phyloP scores from a whole-genome alignment of 2,888 invertebrate genomes.

The Aproaerema taeniolella region DNA sequence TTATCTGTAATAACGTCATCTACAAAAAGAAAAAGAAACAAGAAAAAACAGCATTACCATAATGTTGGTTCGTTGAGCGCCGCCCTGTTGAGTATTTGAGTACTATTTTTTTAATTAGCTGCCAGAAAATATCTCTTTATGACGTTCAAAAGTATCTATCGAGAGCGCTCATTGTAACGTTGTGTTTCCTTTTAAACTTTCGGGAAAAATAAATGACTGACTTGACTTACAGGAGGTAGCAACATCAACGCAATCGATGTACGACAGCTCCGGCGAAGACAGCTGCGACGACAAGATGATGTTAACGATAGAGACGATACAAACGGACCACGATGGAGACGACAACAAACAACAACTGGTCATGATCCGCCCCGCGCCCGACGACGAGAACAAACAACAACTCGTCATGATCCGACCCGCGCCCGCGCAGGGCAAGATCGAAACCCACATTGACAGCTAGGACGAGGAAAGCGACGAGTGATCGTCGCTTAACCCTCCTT shows the following conservation, averaged over 20 bases:
- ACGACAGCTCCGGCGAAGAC: slow-evolving; percentile 83
- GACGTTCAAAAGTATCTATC: too few species aligned
- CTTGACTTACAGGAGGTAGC: slow-evolving; percentile 85
- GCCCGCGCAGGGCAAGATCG: slow-evolving; percentile 49
- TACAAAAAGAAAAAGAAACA: too few species aligned
- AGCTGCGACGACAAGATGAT: slow-evolving; percentile 88
- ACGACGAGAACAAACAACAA: too few species aligned
- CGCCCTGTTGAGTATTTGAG: too few species aligned
- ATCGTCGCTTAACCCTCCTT: neutral
- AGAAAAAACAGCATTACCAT: too few species aligned
- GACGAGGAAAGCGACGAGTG: slow-evolving; percentile 26
- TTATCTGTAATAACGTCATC: too few species aligned
- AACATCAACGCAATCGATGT: slow-evolving; percentile 84
- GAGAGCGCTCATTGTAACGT: too few species aligned
- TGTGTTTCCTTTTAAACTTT: too few species aligned
- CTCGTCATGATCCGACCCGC: slow-evolving; percentile 45
- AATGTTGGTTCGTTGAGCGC: too few species aligned
- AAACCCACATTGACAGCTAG: slow-evolving; percentile 58
- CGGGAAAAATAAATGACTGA: too few species aligned
- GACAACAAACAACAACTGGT: slow-evolving; percentile 50
- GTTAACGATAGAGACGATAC: slow-evolving; percentile 81
- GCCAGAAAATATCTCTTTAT: too few species aligned
- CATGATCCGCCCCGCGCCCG: slow-evolving; percentile 42
- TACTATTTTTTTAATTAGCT: too few species aligned
- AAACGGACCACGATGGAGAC: slow-evolving; percentile 77